phyloP scores from a whole-genome alignment of 2,113 vertebrate species.

The Leucosticte australis region DNA sequence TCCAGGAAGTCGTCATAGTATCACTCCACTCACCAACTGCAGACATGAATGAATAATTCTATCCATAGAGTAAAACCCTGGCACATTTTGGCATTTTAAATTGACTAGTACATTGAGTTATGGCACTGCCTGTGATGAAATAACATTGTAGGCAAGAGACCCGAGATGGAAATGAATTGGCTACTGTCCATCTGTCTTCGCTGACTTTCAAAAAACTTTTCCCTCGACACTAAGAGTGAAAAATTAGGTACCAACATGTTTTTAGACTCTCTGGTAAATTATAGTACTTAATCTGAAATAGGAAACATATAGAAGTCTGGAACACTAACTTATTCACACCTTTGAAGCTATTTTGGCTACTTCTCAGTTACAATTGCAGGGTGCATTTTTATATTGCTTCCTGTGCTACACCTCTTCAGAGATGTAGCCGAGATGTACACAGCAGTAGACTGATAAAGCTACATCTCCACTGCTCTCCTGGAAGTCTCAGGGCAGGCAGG shows the following conservation, averaged over 20 bases:
- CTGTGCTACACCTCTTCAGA: not conserved
- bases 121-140: slow-evolving; percentile 8
- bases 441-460: not conserved
- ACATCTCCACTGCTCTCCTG: not conserved
- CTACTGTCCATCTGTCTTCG: slow-evolving; percentile 11
- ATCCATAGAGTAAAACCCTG: slow-evolving; percentile 42
- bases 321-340: not conserved
- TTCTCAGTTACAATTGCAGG: not conserved
- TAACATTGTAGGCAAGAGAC: not conserved
- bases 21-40: slow-evolving; percentile 10
- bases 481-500: not conserved
- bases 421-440: not conserved
- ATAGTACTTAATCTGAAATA: not conserved
- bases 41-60: slow-evolving; percentile 55
- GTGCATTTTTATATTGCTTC: not conserved
- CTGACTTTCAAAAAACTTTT: slow-evolving; percentile 27
- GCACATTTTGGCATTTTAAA: slow-evolving; percentile 46
- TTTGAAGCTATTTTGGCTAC: not conserved
- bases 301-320: not conserved
- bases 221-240: not conserved
- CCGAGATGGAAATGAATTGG: slow-evolving; percentile 14
- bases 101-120: slow-evolving; percentile 29
- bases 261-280: not conserved
- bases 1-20: not conserved
- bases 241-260: not conserved